These are phyloP conservation scores for Bruchidius siliquastri DNA, from an alignment of 2,888 invertebrate genomes.

Conservation along the genomic window DNA sequence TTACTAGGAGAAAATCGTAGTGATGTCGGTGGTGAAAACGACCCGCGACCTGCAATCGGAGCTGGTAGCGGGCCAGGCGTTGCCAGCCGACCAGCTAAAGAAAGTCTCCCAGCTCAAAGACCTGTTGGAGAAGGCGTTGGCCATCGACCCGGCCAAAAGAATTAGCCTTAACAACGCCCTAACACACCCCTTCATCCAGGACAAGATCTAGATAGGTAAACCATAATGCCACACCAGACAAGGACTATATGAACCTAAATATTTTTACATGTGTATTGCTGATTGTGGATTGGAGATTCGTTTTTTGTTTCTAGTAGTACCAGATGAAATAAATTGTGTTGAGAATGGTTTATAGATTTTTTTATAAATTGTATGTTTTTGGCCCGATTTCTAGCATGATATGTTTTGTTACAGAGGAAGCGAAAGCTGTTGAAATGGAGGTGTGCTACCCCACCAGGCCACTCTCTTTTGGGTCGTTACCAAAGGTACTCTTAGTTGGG, in stretches of 20 bases:
- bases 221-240: not conserved
- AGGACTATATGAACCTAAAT: not conserved
- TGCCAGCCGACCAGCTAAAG: conserved; percentile 82
- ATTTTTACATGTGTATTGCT: not conserved
- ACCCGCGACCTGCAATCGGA: conserved; percentile 83
- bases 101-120: conserved; percentile 92
- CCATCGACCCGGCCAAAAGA: conserved; percentile 88
- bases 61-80: conserved; percentile 80
- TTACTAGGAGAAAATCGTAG: conserved; percentile 89
- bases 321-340: not conserved
- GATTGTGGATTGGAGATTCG: not conserved
- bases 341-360: not conserved
- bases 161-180: conserved; percentile 92
- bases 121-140: conserved; percentile 84
- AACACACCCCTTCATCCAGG: conserved; percentile 92
- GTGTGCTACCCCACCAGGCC: not conserved
- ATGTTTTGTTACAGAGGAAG: not conserved
- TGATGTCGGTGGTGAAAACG: conserved; percentile 85
- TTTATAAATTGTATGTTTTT: not conserved
- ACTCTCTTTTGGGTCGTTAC: not conserved
- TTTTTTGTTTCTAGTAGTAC: not conserved
- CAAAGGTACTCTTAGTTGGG: not conserved
- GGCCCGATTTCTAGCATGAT: not conserved
- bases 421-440: not conserved
- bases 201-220: conserved; percentile 59